Evolutionary conservation across 2,113 vertebrate genomes (phyloP), one percentile per base, ranked within the genome.

Genomic region (Cettia cetti): DNA sequence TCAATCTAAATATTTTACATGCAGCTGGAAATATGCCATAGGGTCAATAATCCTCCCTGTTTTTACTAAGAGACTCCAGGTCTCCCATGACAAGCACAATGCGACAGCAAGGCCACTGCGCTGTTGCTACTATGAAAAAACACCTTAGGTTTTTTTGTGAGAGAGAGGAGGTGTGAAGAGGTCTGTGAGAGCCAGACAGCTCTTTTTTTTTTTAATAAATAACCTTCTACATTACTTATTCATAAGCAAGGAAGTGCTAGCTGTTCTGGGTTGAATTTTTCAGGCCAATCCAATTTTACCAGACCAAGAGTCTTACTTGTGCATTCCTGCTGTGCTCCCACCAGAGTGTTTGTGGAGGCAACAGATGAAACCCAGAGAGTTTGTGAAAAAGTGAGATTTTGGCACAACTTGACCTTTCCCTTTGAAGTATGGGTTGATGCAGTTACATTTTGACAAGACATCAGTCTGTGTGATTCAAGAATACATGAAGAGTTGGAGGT

Each of bases 371-470:
- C 26, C 15, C 33, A 17, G 15, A 42, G 72, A 85, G 61, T 69
- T 53, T n/a, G 65, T 39, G 37, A 18, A 82, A 77, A 94, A 80
- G 66, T 16, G 31, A 70, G n/a, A 61, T 91, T 94, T 85, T 65
- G 80, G 57, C 45, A 76, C 16, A 53, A 74, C 53, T 71, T 91
- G 86, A 92, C 93, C 84, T 84, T 66, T 92, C 53, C n/a, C 63
- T 90, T 74, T 66, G 59, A 94, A 74, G 82, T 40, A 88, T 3
- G 30, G 53, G 63, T 83, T 96, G 82, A 95, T 52, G 66, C 39
- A 93, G 74, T 64, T 70, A 60, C 35, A 53, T 88, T 95, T 66
- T 91, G 94, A 94, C 87, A 95, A 86, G 93, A 72, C 71, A 80
- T 82, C 82, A 74, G 78, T 66, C 88, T 68, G 30, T 13, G 35